Evolutionary conservation across 2,797 vertebrate species (phyloP), one percentile per base, ranked within the genome.

Genomic region (Anolis apletophallus): DNA sequence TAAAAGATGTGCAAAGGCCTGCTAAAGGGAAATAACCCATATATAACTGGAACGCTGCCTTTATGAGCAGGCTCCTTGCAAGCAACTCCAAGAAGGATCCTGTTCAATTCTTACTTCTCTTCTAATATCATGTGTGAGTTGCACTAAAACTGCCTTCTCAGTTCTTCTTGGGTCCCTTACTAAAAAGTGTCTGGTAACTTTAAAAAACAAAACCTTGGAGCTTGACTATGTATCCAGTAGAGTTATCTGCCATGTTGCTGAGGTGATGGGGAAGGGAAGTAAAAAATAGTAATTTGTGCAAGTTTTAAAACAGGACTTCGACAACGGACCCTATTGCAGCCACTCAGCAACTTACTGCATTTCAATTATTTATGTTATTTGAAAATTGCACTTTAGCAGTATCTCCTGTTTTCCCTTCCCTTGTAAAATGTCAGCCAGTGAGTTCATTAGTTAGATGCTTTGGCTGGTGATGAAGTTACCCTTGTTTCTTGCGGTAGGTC

Each of bases 341-440:
- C 92, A 93, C 93, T 95, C 93, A 95, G 95, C 93, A 93, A 92
- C 95, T 90, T 93, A 93, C 92, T 95, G 93, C 88, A 40, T 94
- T 94, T 93, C 92, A 95, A 94, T 96, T 96, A 97, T 96, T 97
- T 96, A 96, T 97, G 93, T 96, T 96, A 94, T 94, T 95, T 95
- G 96, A 86, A 95, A 96, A 95, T 96, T 96, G 96, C 96, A 97
- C 96, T 97, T 97, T 96, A 97, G 94, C 94, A 93, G 89, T 87
- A 89, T 93, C 85, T 67, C 89, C 91, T 55, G 34, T 59, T 80
- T 91, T 91, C 90, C 90, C 85, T 76, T 69, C 88, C 81, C 91
- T 94, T 89, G 78, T 92, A 87, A 93, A 92, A 87, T 57, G 12
- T 93, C 92, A 89, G 93, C 95, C 94, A 92, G 89, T 64, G 32